Evolutionary conservation across 2,113 vertebrate species (phyloP), one percentile per base, ranked within the genome.

Genomic region (Sinocyclocheilus anshuiensis): DNA sequence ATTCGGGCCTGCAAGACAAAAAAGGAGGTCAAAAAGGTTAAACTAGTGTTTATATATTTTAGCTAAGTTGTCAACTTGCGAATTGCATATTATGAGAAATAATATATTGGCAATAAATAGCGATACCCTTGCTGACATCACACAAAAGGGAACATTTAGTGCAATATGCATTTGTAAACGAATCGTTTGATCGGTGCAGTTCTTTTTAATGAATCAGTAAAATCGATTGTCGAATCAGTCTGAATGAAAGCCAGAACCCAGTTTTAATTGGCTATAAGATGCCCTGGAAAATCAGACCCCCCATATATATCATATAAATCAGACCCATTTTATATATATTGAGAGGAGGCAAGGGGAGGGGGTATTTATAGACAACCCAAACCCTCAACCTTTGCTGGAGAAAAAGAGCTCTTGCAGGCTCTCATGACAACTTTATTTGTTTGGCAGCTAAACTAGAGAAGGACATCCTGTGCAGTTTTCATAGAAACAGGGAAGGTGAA

Each of bases 1-100:
- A 99, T 99, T 91, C 98, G 96, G 87, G 98, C 98, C 98, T 99
- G 95, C 85, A 96, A 89, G 26, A 92, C 24, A 91, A 76, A 89
- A 95, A 93, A 18, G 94, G 36, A 91, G 11, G 29, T 50, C 15
- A 65, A 15, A 83, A 18, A 18, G n/a, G 45, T 48, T 36, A 76
- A 87, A 15, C 67, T 3, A 80, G n/a, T n/a, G 55, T 50, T 53
- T 76, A 76, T 48, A 76, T 5, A 48, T 24, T 76, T 77, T 77
- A 33, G 6, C 61, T 39, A 5, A 22, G 48, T 63, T 65, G n/a
- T 80, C 26, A 48, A 13, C 61, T 77, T 77, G 11, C n/a, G 13
- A 76, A 16, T 24, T 50, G 74, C 6, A 15, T n/a, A 36, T 50
- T 50, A 76, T 76, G 74, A 77, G n/a, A 76, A 15, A 26, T 22